Evolutionary conservation across 1,140 invertebrate genomes (phyloP), one percentile per base, ranked within the genome.

Genomic region (Sesamia nonagrioides): DNA sequence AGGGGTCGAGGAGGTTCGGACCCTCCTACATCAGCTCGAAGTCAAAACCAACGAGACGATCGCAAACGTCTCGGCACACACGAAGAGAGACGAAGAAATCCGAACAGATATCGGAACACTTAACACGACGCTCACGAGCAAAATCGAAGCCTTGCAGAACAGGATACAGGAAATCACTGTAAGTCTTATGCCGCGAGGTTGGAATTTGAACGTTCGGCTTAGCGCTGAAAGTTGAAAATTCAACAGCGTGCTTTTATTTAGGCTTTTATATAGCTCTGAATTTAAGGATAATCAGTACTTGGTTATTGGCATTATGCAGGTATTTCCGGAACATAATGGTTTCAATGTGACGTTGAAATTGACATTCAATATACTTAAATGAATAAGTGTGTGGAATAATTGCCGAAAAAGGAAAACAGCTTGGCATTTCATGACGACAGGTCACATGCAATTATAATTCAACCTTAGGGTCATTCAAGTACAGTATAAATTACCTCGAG

Each of bases 41-140:
- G 85, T 82, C 4, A 89, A 82, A 27, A 87, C 88, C 6, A 93
- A 94, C 68, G 91, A 94, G 18, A 94, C 92, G 1, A 88, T 91
- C 35, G 88, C 89, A 21, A 93, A 91, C 63, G 80, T 93, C 5
- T 85, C 89, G 0, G 86, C 81, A 0, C 88, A 79, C 48, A 71
- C 77, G 2, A 91, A 89, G 66, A 77, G 66, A 8, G 82, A 89
- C 7, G 85, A 88, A 2, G 87, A 92, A 27, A 76, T 93, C 40
- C 85, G 86, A 60, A 84, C 78, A 15, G 85, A 87, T 56, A 42
- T 94, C 11, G 66, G 54, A 0, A 48, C 79, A 2, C 45, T 94
- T 1, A 94, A 93, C 68, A 78, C 77, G 4, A 92, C 91, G 0
- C 82, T 94, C 5, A 83, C 78, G 6, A 77, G 73, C 37, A 89